Percentiles rank a stretch among this genome's conserved stretches.
Evolutionary conservation across 2,113 vertebrate genomes (phyloP).

Genomic region (Tonatia bakeri): DNA sequence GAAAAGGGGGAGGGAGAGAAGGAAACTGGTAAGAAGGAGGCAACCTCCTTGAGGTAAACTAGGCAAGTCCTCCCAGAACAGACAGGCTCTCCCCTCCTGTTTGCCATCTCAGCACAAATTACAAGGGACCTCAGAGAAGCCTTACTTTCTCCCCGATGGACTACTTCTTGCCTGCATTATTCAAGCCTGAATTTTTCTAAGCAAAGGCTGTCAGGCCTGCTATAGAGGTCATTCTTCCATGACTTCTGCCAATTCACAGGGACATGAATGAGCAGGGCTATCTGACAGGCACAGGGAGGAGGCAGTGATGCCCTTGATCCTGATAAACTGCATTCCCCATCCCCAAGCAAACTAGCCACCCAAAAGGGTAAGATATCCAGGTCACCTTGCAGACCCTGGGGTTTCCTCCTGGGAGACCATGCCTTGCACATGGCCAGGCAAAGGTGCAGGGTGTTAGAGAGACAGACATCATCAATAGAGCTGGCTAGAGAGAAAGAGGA

Average conservation of each 20-base stretch:
- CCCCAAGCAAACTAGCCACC: background rate
- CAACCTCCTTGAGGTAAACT: background rate
- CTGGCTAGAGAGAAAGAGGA: background rate
- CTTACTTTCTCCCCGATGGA: background rate
- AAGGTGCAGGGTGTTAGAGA: background rate
- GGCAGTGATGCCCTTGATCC: background rate
- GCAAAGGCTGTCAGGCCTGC: background rate
- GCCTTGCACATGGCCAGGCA: background rate
- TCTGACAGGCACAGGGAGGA: background rate
- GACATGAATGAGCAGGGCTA: background rate
- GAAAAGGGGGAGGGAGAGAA: background rate
- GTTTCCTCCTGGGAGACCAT: background rate
- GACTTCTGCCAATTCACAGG: background rate
- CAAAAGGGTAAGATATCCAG: background rate
- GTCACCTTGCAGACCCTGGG: background rate
- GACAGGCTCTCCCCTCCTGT: background rate
- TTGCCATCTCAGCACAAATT: fast-evolving
- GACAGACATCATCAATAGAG: background rate
- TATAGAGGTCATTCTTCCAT: background rate
- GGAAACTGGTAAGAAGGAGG: background rate
- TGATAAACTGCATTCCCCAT: background rate
- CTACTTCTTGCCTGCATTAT: background rate
- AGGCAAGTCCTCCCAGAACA: background rate
- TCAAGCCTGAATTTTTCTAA: background rate
- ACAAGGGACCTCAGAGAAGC: background rate